A percentile compares a stretch with the other conserved stretches of the same genome.
Evolutionary conservation across 2,888 invertebrate genomes (phyloP).

Genomic region (Nycteola revayana): DNA sequence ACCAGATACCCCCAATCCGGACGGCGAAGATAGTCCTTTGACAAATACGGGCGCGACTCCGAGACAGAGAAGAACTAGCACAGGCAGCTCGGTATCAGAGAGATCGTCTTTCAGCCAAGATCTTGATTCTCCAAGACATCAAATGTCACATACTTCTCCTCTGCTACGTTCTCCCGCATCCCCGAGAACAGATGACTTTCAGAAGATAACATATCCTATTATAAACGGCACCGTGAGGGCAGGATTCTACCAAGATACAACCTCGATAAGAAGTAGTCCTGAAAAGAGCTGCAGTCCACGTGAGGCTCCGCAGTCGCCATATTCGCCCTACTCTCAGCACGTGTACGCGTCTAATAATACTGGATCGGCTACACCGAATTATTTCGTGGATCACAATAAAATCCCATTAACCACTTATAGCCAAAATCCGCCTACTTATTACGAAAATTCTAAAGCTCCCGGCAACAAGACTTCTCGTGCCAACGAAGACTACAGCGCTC

Average conservation of each 20-base stretch:
- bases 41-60: slow-evolving; percentile 54
- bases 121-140: slow-evolving; percentile 88
- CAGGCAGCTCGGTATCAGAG: slow-evolving; percentile 90
- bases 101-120: slow-evolving; percentile 90
- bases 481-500: slow-evolving; percentile 80
- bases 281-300: slow-evolving; percentile 92
- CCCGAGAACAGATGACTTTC: slow-evolving; percentile 87
- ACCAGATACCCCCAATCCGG: slow-evolving; percentile 61
- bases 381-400: slow-evolving; percentile 70
- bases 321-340: slow-evolving; percentile 71
- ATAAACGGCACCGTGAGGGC: slow-evolving; percentile 93
- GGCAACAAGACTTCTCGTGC: slow-evolving; percentile 70
- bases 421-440: slow-evolving; percentile 80
- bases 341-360: slow-evolving; percentile 68
- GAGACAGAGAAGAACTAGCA: slow-evolving; percentile 87
- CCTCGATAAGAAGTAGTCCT: slow-evolving; percentile 91
- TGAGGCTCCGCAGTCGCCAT: slow-evolving; percentile 83
- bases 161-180: slow-evolving; percentile 89
- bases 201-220: slow-evolving; percentile 86
- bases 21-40: slow-evolving; percentile 71
- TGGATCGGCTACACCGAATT: slow-evolving; percentile 64
- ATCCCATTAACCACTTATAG: slow-evolving; percentile 69
- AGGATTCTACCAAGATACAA: slow-evolving; percentile 94
- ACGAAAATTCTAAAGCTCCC: slow-evolving; percentile 82
- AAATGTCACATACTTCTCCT: slow-evolving; percentile 88